phyloP scores from a whole-genome alignment of 2,888 invertebrate genomes.

The Pristionchus arcanus region DNA sequence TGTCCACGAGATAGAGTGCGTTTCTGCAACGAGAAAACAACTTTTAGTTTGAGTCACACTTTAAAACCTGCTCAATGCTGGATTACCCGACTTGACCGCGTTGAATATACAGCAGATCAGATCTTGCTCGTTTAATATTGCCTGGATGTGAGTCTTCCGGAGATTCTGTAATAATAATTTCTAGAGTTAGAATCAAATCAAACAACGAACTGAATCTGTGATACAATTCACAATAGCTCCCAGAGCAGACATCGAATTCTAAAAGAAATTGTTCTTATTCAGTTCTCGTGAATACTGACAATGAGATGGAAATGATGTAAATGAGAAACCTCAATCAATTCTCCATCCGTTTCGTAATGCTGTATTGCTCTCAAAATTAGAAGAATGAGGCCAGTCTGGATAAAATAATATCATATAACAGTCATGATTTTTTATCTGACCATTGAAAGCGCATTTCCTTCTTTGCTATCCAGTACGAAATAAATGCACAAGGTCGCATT shows the following conservation, averaged over 20 bases:
- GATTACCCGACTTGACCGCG: not conserved
- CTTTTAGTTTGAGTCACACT: not conserved
- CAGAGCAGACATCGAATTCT: too few relatives aligned
- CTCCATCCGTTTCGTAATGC: not conserved
- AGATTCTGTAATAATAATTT: not conserved
- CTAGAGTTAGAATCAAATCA: too few relatives aligned
- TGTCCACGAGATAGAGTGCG: conserved; percentile 3
- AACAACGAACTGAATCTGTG: too few relatives aligned
- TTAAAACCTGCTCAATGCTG: not conserved
- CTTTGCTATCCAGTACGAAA: too few relatives aligned
- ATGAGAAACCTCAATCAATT: not conserved
- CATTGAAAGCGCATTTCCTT: too few relatives aligned
- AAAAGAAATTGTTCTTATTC: too few relatives aligned
- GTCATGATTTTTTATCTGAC: not conserved
- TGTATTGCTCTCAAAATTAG: not conserved
- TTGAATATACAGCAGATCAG: not conserved
- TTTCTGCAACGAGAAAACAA: not conserved
- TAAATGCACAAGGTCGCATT: too few relatives aligned
- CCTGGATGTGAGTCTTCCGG: not conserved
- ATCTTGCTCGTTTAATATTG: not conserved
- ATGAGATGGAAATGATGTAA: too few relatives aligned
- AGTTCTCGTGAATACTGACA: too few relatives aligned
- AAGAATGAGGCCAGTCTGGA: not conserved
- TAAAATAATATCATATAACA: not conserved
- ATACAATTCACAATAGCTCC: too few relatives aligned